These are phyloP conservation scores for Acrocyrtus sp. DNA, from an alignment of 2,888 invertebrate genomes.

Conservation along the genomic window DNA sequence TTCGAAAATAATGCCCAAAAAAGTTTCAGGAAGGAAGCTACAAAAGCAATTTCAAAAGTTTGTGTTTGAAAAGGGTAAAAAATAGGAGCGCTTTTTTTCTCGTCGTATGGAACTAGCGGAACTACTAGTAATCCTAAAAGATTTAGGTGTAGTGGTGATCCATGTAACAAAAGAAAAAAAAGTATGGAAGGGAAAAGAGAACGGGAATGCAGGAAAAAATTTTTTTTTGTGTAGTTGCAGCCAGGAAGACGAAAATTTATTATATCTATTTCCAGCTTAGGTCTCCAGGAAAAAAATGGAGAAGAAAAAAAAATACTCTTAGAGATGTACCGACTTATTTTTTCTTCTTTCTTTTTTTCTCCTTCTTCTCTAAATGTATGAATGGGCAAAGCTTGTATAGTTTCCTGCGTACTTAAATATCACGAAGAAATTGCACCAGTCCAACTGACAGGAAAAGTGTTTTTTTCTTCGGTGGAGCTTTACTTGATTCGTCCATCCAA, in stretches of 20 bases:
- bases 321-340: too few species aligned
- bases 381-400: conserved; percentile 26
- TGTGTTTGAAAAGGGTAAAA: conserved; percentile 21
- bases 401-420: conserved; percentile 45
- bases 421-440: conserved; percentile 25
- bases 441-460: conserved; percentile 47
- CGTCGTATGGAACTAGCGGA: conserved; percentile 4
- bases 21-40: conserved; percentile 33
- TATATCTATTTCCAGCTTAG: conserved; percentile 43
- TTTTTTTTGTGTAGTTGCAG: too few species aligned
- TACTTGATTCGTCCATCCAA: conserved; percentile 41
- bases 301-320: conserved; percentile 33
- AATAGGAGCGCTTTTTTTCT: conserved; percentile 19
- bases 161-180: conserved; percentile 27
- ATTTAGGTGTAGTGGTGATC: conserved; percentile 50
- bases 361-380: conserved; percentile 6
- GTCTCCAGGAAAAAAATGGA: conserved; percentile 24
- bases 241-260: conserved; percentile 42
- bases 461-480: conserved; percentile 39
- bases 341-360: conserved; percentile 6
- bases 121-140: conserved; percentile 39
- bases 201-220: too few species aligned
- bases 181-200: conserved; percentile 28
- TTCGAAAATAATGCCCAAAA: conserved; percentile 17
- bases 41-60: conserved; percentile 42